Evolutionary conservation across 2,888 invertebrate genomes (phyloP).

Genomic region (Drosophila phalerata): DNA sequence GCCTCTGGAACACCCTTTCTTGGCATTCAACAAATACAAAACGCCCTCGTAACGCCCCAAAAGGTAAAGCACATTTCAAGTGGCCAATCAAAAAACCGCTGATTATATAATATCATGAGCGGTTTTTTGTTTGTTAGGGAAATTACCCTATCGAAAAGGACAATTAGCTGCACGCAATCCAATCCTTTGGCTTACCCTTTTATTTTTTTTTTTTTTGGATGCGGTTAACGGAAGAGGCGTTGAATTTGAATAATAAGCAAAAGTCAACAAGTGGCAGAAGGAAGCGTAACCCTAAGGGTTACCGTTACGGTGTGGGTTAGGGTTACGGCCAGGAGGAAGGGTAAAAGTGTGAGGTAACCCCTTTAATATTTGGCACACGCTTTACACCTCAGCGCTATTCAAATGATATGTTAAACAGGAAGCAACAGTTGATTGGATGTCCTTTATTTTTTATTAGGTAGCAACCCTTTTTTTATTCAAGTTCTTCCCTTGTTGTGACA

Average conservation of each 20-base stretch:
- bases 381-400: conserved; percentile 73
- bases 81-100: conserved; percentile 42
- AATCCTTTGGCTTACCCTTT: conserved; percentile 37
- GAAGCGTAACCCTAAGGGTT: conserved; percentile 47
- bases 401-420: conserved; percentile 76
- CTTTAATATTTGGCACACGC: conserved; percentile 40
- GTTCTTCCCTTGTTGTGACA: conserved; percentile 51
- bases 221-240: conserved; percentile 57
- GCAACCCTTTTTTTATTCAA: conserved; percentile 53
- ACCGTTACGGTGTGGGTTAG: neutral
- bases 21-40: conserved; percentile 6
- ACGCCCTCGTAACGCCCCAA: conserved; percentile 37
- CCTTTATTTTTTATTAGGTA: conserved; percentile 9
- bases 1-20: neutral
- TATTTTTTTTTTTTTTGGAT: too few species aligned
- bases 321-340: conserved; percentile 6
- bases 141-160: conserved; percentile 53
- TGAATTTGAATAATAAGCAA: conserved; percentile 65
- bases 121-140: conserved; percentile 6
- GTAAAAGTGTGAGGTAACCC: conserved; percentile 19
- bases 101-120: conserved; percentile 41
- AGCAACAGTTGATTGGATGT: conserved; percentile 68
- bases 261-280: conserved; percentile 64
- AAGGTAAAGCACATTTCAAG: neutral
- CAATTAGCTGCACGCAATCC: conserved; percentile 68